A percentile compares a stretch with the other conserved stretches of the same genome.
These are phyloP conservation scores for Andricus grossulariae DNA, from an alignment of 1,140 invertebrate genomes.

Conservation along the genomic window DNA sequence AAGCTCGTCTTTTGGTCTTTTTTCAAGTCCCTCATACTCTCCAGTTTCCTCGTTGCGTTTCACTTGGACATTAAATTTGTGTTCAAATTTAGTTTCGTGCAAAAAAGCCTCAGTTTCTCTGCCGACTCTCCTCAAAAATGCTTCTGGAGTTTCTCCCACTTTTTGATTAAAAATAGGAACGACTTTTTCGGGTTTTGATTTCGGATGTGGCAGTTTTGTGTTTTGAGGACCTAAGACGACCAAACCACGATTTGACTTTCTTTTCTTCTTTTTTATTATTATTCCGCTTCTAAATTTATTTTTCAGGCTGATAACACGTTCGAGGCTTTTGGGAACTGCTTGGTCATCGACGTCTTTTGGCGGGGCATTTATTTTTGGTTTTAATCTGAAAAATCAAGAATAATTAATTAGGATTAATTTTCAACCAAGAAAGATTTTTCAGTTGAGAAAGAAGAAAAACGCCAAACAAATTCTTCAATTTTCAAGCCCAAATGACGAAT, in stretches of 20 bases:
- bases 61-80: conserved; percentile 77
- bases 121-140: conserved; percentile 75
- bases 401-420: no score
- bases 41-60: conserved; percentile 75
- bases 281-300: conserved; percentile 71
- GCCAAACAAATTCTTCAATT: no score
- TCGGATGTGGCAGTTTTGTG: conserved; percentile 52
- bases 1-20: conserved; percentile 72
- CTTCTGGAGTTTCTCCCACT: conserved; percentile 68
- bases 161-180: conserved; percentile 75
- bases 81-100: conserved; percentile 77
- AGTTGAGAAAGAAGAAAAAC: no score
- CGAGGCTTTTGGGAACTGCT: conserved; percentile 80
- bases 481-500: no score
- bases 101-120: conserved; percentile 74
- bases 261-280: conserved; percentile 61
- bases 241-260: conserved; percentile 57
- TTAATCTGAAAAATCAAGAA: conserved; percentile 75
- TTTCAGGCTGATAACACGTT: conserved; percentile 78
- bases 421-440: background rate
- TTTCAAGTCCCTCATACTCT: conserved; percentile 71
- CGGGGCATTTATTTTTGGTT: conserved; percentile 81
- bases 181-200: conserved; percentile 70
- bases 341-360: conserved; percentile 81
- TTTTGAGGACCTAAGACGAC: conserved; percentile 59